Percentiles rank a stretch among this genome's conserved stretches.
phyloP scores from a whole-genome alignment of 2,797 vertebrate species.

The Gymnocypris eckloni region DNA sequence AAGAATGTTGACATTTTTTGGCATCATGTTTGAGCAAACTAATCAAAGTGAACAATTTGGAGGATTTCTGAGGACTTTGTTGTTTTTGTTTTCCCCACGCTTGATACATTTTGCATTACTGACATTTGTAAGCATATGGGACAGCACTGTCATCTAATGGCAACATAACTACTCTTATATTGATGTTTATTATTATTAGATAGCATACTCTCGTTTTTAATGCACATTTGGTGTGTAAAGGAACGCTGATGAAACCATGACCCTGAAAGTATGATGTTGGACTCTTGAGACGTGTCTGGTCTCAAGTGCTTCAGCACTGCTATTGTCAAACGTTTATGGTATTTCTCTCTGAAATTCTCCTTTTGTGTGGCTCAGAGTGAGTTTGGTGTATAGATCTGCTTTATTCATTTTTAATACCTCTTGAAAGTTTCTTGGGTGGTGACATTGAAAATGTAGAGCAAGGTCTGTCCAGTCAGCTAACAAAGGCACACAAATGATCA shows the following conservation, averaged over 20 bases:
- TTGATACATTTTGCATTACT: neutral
- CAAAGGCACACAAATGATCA: conserved; percentile 67
- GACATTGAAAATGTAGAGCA: conserved; percentile 68
- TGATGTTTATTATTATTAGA: neutral
- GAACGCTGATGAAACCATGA: neutral
- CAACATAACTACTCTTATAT: neutral
- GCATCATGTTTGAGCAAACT: no score
- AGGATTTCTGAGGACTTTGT: no score
- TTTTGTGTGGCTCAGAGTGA: neutral
- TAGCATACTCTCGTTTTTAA: neutral
- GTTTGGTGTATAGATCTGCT: neutral
- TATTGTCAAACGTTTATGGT: neutral
- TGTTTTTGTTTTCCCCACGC: no score
- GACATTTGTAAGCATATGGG: neutral
- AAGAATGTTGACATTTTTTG: no score
- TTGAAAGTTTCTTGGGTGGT: conserved; percentile 47
- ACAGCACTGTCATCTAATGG: neutral
- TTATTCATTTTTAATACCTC: neutral
- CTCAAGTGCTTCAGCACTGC: neutral
- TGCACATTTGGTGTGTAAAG: neutral
- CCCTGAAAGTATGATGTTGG: neutral
- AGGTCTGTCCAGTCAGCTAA: conserved; percentile 59
- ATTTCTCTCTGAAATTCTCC: neutral
- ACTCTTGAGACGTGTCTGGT: neutral
- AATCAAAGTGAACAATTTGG: no score